phyloP scores from a whole-genome alignment of 1,140 invertebrate genomes.

The Heliconius hermathena region DNA sequence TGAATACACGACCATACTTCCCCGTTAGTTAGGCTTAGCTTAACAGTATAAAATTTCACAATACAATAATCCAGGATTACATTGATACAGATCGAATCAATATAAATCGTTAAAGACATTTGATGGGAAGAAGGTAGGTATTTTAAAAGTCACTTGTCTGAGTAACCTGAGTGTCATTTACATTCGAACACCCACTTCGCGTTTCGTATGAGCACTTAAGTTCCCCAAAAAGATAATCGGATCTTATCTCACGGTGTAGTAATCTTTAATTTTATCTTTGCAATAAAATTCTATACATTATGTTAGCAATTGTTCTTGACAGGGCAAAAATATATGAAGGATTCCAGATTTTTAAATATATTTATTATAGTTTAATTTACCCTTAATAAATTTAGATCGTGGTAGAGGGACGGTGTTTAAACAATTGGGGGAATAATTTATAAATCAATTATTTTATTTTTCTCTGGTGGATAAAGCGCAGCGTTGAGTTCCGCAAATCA shows the following conservation, averaged over 20 bases:
- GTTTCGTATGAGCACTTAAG: constrained; percentile 18
- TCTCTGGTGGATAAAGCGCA: too few species aligned
- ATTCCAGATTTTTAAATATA: too few species aligned
- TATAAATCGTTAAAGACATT: neutral
- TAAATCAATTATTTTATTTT: too few species aligned
- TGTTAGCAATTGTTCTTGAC: constrained; percentile 8
- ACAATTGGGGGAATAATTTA: too few species aligned
- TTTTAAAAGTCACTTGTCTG: neutral
- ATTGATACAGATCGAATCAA: neutral
- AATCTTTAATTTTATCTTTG: constrained; percentile 17
- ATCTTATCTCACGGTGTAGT: constrained; percentile 14
- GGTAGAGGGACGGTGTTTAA: too few species aligned
- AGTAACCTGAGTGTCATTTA: neutral
- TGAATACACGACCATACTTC: too few species aligned
- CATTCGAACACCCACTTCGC: constrained; percentile 25
- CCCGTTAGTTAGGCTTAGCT: neutral
- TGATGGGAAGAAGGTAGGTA: neutral
- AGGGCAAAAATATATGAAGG: neutral
- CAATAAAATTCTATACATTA: constrained; percentile 20
- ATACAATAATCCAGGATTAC: neutral
- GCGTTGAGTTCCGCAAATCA: too few species aligned
- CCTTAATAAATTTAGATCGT: too few species aligned
- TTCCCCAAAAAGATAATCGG: constrained; percentile 21
- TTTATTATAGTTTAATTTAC: too few species aligned
- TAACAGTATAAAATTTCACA: neutral